Evolutionary conservation across 1,140 invertebrate genomes (phyloP).

Genomic region (Acromyrmex heyeri): DNA sequence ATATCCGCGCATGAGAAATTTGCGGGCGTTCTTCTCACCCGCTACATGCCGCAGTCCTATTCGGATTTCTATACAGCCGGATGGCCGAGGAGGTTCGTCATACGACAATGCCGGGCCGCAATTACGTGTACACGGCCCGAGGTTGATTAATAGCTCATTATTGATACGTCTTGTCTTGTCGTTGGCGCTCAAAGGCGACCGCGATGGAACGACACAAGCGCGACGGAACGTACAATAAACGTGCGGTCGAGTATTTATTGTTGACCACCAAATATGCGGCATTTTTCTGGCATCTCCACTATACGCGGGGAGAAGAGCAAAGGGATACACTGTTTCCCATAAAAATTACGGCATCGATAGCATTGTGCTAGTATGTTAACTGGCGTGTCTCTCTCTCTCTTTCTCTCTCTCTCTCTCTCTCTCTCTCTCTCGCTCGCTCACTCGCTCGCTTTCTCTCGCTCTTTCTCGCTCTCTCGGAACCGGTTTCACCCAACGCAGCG

Average conservation of each 20-base stretch:
- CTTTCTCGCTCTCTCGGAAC: background rate
- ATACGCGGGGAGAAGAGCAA: background rate
- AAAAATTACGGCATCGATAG: constrained; percentile 45
- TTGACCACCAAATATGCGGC: constrained; percentile 31
- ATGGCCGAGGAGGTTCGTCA: constrained; percentile 41
- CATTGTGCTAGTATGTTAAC: constrained; percentile 37
- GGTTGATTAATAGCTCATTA: constrained; percentile 64
- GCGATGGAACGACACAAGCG: constrained; percentile 17
- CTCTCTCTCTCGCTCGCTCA: background rate
- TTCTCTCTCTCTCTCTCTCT: background rate
- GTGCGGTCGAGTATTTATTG: constrained; percentile 21
- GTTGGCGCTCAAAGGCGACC: constrained; percentile 47
- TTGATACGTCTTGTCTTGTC: constrained; percentile 61
- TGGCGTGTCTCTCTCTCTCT: background rate
- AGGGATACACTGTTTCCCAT: background rate
- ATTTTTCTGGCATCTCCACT: constrained; percentile 25
- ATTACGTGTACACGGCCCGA: constrained; percentile 52
- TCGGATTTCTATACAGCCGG: constrained; percentile 38
- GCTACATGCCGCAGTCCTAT: constrained; percentile 24
- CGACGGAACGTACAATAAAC: constrained; percentile 40
- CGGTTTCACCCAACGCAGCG: constrained; percentile 45
- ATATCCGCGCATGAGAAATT: background rate
- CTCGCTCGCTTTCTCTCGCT: background rate
- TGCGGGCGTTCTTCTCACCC: constrained; percentile 37
- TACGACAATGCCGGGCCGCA: constrained; percentile 54